These are phyloP conservation scores for Callipepla squamata DNA, from an alignment of 2,113 vertebrate genomes.

Conservation along the genomic window DNA sequence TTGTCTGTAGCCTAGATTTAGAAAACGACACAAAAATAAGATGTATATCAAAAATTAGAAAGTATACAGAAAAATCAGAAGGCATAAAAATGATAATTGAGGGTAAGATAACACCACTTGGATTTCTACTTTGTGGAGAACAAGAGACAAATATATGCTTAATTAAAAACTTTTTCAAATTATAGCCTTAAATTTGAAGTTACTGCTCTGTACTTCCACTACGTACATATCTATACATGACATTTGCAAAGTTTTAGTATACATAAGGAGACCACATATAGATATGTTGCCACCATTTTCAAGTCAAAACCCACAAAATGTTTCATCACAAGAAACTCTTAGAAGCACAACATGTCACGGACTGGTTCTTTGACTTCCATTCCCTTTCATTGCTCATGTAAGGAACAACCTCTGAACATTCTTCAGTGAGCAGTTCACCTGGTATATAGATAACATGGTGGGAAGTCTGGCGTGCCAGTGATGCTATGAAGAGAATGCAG, in stretches of 20 bases:
- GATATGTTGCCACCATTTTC: not conserved
- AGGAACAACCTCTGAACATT: not conserved
- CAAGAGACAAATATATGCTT: not conserved
- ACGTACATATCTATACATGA: not conserved
- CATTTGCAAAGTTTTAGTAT: not conserved
- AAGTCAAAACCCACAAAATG: not conserved
- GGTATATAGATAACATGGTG: too few relatives aligned
- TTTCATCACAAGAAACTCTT: not conserved
- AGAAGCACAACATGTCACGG: not conserved
- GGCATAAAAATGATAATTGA: not conserved
- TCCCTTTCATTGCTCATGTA: not conserved
- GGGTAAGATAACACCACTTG: not conserved
- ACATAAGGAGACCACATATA: not conserved
- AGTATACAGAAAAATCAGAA: not conserved
- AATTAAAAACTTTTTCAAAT: not conserved
- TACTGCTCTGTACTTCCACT: not conserved
- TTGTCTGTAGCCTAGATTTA: not conserved
- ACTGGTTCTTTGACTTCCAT: not conserved
- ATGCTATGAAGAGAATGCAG: not conserved
- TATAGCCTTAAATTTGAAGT: not conserved
- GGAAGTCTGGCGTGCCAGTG: not conserved
- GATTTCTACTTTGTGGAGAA: not conserved
- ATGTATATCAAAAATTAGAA: not conserved
- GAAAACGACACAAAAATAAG: not conserved
- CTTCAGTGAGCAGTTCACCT: not conserved